Evolutionary conservation across 2,888 invertebrate species (phyloP).

Genomic region (Perithous albicinctus): DNA sequence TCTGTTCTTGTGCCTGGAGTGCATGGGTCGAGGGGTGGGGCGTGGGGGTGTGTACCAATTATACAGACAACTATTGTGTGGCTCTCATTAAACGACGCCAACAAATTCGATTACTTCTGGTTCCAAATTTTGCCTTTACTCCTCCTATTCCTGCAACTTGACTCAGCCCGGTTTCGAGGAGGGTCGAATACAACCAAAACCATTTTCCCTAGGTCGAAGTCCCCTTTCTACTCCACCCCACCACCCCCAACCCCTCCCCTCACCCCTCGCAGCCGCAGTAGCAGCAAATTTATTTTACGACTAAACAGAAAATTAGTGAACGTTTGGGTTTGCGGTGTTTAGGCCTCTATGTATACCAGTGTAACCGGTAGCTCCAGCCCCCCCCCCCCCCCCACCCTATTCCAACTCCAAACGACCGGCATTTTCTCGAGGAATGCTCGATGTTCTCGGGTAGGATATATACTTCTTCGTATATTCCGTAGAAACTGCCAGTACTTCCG

Average conservation of each 20-base stretch:
- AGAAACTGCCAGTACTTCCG: too few species aligned
- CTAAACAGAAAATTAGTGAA: constrained; percentile 84
- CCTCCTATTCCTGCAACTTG: constrained; percentile 56
- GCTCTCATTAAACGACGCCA: constrained; percentile 84
- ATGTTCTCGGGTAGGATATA: constrained; percentile 26
- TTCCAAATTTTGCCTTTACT: constrained; percentile 81
- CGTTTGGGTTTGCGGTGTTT: constrained; percentile 82
- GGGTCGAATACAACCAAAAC: constrained; percentile 74
- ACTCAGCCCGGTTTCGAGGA: constrained; percentile 58
- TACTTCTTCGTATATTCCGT: too few species aligned
- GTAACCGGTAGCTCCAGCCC: constrained; percentile 56
- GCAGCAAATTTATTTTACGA: constrained; percentile 83
- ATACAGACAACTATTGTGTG: constrained; percentile 83
- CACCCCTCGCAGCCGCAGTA: constrained; percentile 40
- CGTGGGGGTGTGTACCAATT: constrained; percentile 82
- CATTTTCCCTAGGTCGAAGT: constrained; percentile 80
- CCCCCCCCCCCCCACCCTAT: constrained; percentile 25
- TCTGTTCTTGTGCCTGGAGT: constrained; percentile 67
- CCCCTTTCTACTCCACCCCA: constrained; percentile 51
- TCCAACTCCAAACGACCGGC: constrained; percentile 13
- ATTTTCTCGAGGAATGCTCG: constrained; percentile 54
- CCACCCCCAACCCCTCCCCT: constrained; percentile 27
- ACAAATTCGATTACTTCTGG: constrained; percentile 84
- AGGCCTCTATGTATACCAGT: constrained; percentile 69
- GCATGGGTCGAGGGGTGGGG: too few species aligned